These are phyloP conservation scores for Cavia aperea DNA, from an alignment of 2,113 vertebrate genomes.

Conservation along the genomic window DNA sequence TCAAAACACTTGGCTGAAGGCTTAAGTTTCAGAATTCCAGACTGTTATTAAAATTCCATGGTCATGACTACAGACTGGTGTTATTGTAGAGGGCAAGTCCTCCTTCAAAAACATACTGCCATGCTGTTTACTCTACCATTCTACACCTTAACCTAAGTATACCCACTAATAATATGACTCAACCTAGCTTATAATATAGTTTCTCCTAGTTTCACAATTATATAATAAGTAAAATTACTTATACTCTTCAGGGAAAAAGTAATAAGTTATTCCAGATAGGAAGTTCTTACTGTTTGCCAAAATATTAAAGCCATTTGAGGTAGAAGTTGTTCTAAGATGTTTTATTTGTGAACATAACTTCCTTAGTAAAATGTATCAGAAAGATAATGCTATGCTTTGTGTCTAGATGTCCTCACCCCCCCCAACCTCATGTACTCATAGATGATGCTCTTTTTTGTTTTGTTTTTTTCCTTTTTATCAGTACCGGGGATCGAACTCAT, in stretches of 20 bases:
- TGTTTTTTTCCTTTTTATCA: too few relatives aligned
- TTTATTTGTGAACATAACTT: not conserved
- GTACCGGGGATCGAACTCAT: too few relatives aligned
- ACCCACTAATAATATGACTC: not conserved
- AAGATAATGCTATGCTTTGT: not conserved
- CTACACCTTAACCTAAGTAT: not conserved
- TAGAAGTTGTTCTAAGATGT: slow-evolving; percentile 16
- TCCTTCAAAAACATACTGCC: not conserved
- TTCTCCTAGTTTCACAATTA: slow-evolving; percentile 20
- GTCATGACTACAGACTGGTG: not conserved
- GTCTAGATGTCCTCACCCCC: not conserved
- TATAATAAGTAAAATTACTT: not conserved
- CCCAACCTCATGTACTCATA: not conserved
- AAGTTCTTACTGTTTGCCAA: slow-evolving; percentile 23
- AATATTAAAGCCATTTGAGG: slow-evolving; percentile 12
- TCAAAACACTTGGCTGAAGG: slow-evolving; percentile 35
- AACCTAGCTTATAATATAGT: not conserved
- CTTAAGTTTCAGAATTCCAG: slow-evolving; percentile 18
- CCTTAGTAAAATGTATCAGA: not conserved
- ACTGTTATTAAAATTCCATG: slow-evolving; percentile 38
- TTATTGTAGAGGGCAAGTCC: not conserved
- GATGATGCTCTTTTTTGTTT: not conserved
- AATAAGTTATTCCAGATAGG: not conserved
- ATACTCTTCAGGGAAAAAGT: not conserved
- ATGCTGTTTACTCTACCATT: not conserved